Evolutionary conservation across 2,888 invertebrate species (phyloP).

Genomic region (Harmothoe impar): DNA sequence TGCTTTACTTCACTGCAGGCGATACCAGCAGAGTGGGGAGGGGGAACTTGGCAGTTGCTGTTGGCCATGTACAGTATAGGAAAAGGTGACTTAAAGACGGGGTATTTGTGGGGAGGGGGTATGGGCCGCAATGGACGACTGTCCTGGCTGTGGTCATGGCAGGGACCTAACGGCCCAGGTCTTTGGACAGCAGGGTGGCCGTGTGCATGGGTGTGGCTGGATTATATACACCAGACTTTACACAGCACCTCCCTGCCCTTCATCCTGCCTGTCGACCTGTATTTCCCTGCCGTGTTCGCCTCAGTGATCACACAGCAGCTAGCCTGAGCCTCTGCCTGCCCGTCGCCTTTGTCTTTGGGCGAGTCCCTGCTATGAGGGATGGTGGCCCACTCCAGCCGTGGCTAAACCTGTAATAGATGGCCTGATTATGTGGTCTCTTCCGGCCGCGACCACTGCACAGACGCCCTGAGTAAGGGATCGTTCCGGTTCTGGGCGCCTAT

Average conservation of each 20-base stretch:
- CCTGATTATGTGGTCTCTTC: conserved; percentile 28
- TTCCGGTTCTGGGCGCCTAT: neutral
- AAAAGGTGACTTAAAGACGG: no score
- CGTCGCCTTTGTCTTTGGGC: conserved; percentile 32
- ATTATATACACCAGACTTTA: neutral
- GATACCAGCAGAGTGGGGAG: no score
- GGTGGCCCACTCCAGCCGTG: neutral
- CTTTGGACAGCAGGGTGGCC: no score
- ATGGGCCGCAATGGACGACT: no score
- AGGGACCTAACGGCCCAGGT: no score
- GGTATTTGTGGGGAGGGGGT: no score
- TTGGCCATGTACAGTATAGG: no score
- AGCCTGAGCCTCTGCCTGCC: neutral
- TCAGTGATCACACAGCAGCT: conserved; percentile 14
- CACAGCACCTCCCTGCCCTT: neutral
- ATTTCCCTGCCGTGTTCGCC: neutral
- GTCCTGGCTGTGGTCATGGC: no score
- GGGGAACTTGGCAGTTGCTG: no score
- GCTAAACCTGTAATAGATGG: conserved; percentile 11
- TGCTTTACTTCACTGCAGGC: neutral
- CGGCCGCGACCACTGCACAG: neutral
- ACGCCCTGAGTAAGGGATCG: neutral
- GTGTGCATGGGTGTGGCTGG: neutral
- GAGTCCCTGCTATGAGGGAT: neutral
- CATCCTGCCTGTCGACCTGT: neutral